Percentiles rank a stretch among this genome's conserved stretches.
Conservation (phyloP, 1,140 invertebrate species). For the Berghia stephanieae region DNA sequence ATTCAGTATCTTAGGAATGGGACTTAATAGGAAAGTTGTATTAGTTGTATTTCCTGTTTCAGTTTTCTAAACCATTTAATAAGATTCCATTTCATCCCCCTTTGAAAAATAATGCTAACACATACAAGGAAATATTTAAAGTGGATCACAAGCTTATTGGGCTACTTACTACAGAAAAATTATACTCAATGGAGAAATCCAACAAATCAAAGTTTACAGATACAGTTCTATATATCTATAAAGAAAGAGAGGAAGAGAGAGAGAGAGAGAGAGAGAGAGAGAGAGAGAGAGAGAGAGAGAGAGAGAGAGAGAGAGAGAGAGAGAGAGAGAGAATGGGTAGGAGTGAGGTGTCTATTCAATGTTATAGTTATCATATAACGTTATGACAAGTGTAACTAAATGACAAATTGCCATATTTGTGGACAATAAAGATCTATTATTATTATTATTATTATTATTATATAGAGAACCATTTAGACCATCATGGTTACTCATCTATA, state of each 20-base stretch:
- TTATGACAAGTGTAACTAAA: no score
- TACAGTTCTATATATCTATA: neutral
- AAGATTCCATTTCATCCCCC: no score
- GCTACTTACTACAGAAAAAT: neutral
- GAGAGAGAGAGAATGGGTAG: neutral
- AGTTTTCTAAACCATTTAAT: no score
- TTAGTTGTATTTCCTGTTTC: no score
- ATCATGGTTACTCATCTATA: no score
- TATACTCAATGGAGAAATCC: neutral
- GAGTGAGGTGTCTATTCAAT: no score
- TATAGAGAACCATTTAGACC: neutral
- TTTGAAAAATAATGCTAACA: neutral
- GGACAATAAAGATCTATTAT: neutral
- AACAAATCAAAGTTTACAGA: neutral
- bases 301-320: neutral
- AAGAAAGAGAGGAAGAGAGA: neutral
- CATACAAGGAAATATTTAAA: constrained; percentile 5
- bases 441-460: neutral
- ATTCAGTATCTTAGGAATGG: no score
- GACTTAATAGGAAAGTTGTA: no score
- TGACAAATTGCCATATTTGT: neutral
- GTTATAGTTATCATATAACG: no score
- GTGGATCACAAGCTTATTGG: neutral
- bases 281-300: neutral
- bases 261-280: neutral